A percentile compares a stretch with the other conserved stretches of the same genome.
These are phyloP conservation scores for Bolinopsis microptera DNA, from an alignment of 37 sponge, comb jelly and placozoan genomes.

Conservation along the genomic window DNA sequence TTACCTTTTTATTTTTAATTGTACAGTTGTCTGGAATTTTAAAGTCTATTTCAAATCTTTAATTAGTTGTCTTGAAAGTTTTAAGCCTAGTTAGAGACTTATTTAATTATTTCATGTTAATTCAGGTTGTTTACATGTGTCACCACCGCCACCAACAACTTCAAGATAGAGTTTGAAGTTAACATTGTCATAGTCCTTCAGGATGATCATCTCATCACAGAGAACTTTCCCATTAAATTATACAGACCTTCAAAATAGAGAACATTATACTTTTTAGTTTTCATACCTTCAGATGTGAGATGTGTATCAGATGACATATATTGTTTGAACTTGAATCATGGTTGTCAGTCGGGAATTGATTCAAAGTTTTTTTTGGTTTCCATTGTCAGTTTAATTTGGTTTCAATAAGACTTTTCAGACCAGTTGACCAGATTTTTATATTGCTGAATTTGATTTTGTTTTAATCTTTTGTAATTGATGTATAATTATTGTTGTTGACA, in stretches of 20 bases:
- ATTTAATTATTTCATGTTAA: neutral
- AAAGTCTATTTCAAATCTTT: too few relatives aligned
- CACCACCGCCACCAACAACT: conserved; percentile 83
- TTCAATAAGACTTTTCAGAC: neutral
- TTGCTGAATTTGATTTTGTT: neutral
- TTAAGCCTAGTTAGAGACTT: too few relatives aligned
- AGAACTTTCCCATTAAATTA: conserved; percentile 94
- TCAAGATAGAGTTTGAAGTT: conserved; percentile 97
- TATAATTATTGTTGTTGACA: neutral
- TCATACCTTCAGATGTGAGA: too few relatives aligned
- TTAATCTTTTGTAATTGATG: neutral
- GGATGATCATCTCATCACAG: conserved; percentile 90
- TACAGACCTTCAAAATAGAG: conserved; percentile 19
- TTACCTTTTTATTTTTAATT: neutral
- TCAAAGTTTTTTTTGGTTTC: too few relatives aligned
- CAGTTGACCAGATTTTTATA: neutral
- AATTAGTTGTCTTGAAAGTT: too few relatives aligned
- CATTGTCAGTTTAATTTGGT: neutral
- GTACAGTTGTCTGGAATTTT: too few relatives aligned
- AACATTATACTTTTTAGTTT: too few relatives aligned
- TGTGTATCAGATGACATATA: too few relatives aligned
- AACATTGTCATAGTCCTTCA: conserved; percentile 86
- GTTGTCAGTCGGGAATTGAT: too few relatives aligned
- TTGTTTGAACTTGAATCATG: too few relatives aligned
- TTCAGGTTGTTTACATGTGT: conserved; percentile 94